phyloP scores from a whole-genome alignment of 2,797 vertebrate species.

The Hemitrygon akajei region DNA sequence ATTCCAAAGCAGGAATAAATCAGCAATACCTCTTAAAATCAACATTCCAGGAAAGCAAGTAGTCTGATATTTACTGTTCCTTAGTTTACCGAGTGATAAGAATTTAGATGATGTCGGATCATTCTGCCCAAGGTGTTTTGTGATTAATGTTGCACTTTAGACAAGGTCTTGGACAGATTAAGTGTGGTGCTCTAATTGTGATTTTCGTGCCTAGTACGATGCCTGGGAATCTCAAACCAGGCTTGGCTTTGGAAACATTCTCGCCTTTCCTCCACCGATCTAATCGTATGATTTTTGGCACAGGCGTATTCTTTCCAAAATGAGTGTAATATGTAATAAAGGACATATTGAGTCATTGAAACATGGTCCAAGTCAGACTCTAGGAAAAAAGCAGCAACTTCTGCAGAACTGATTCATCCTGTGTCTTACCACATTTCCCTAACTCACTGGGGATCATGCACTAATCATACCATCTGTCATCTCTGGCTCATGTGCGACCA shows the following conservation, averaged over 20 bases:
- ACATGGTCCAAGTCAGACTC: conserved; percentile 30
- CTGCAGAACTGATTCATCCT: conserved; percentile 15
- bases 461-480: not conserved
- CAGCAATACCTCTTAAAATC: not conserved
- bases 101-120: too few relatives aligned
- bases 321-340: conserved; percentile 23
- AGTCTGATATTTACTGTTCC: not conserved
- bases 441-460: not conserved
- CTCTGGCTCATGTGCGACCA: not conserved
- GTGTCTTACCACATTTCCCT: conserved; percentile 5
- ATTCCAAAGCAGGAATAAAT: not conserved
- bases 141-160: not conserved
- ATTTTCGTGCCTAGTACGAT: not conserved
- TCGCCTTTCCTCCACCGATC: conserved; percentile 10
- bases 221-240: not conserved
- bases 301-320: conserved; percentile 32
- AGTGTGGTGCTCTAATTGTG: not conserved
- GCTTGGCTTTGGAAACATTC: not conserved
- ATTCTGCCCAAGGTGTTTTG: not conserved
- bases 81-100: not conserved
- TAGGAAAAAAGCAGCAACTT: conserved; percentile 34
- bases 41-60: not conserved
- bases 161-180: not conserved
- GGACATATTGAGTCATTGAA: conserved; percentile 35
- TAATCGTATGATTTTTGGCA: conserved; percentile 18